Evolutionary conservation across 1,140 invertebrate genomes (phyloP).

Genomic region (Physella acuta): DNA sequence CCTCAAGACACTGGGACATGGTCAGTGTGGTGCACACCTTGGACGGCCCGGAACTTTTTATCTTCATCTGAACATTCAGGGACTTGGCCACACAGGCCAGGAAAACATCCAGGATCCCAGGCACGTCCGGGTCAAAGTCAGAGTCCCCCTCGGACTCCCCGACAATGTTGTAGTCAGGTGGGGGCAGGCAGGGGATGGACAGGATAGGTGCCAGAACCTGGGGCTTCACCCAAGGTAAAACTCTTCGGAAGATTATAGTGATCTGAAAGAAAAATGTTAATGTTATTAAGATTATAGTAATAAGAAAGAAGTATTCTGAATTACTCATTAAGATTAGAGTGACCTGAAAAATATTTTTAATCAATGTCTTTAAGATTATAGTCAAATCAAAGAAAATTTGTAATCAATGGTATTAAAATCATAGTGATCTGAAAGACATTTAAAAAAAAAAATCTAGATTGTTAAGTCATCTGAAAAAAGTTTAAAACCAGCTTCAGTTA

Average conservation of each 20-base stretch:
- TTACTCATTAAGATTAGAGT: no score
- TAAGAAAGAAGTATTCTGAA: no score
- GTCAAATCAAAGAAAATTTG: no score
- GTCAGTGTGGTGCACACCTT: constrained; percentile 69
- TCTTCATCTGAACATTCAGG: constrained; percentile 82
- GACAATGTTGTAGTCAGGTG: constrained; percentile 75
- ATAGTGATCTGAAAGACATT: no score
- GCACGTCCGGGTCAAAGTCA: constrained; percentile 66
- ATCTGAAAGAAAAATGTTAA: constrained; percentile 62
- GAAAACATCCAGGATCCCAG: constrained; percentile 78
- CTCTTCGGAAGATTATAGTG: constrained; percentile 75
- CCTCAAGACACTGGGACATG: constrained; percentile 61
- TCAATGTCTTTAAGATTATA: no score
- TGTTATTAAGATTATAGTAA: no score
- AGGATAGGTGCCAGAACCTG: constrained; percentile 65
- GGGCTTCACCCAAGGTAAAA: constrained; percentile 80
- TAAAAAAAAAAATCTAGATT: no score
- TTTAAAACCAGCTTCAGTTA: no score
- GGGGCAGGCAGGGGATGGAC: constrained; percentile 71
- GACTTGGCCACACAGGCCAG: constrained; percentile 84
- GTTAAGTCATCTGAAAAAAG: no score
- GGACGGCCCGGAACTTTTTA: constrained; percentile 70
- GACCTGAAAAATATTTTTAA: no score
- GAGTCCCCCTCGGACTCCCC: constrained; percentile 48
- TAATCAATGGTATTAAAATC: no score